These are phyloP conservation scores for Cyanoliseus patagonus DNA, from an alignment of 2,113 vertebrate species.

Conservation along the genomic window DNA sequence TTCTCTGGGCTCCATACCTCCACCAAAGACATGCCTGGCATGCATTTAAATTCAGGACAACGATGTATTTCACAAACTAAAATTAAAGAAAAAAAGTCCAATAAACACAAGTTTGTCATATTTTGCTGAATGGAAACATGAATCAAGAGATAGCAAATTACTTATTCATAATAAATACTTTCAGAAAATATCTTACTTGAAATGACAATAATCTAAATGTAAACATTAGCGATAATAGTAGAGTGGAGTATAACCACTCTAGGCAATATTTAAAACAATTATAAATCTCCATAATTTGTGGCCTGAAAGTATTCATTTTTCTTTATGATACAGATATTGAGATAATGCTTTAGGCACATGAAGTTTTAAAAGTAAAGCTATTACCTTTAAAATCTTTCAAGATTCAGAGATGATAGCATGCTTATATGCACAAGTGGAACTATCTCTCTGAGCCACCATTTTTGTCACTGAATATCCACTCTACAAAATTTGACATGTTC, in stretches of 20 bases:
- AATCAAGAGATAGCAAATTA: neutral
- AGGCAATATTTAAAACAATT: neutral
- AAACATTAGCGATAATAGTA: neutral
- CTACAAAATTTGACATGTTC: neutral
- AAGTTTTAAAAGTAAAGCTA: neutral
- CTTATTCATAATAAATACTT: neutral
- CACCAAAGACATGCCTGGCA: constrained; percentile 82
- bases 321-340: neutral
- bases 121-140: neutral
- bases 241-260: neutral
- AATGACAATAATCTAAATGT: neutral
- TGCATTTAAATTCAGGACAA: constrained; percentile 84
- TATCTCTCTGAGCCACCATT: neutral
- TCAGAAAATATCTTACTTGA: neutral
- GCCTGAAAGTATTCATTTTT: neutral
- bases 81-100: neutral
- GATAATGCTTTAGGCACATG: neutral
- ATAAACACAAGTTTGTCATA: neutral
- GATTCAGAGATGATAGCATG: neutral
- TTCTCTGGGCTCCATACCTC: constrained; percentile 79
- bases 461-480: neutral
- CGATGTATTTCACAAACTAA: constrained; percentile 89
- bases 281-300: neutral
- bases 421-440: neutral
- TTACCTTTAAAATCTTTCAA: neutral